phyloP scores from a whole-genome alignment of 2,797 vertebrate genomes.

The Spea hammondii region DNA sequence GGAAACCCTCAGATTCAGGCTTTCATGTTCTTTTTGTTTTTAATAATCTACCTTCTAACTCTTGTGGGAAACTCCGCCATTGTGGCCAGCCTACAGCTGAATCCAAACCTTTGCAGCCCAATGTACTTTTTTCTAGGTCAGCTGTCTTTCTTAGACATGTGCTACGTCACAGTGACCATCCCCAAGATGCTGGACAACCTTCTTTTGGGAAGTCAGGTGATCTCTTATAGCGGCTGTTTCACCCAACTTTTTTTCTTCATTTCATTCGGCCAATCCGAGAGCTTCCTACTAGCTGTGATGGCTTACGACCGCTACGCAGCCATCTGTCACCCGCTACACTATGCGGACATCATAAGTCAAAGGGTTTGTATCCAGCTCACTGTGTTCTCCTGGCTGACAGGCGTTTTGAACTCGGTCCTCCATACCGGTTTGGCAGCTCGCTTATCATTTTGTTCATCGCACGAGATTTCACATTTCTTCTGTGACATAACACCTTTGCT shows the following conservation, averaged over 20 bases:
- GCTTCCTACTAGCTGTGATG: constrained; percentile 24
- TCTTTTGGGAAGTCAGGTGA: neutral
- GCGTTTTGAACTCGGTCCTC: constrained; percentile 15
- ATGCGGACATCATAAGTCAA: constrained; percentile 6
- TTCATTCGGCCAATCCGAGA: constrained; percentile 23
- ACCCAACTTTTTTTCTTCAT: constrained; percentile 39
- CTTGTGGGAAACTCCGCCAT: constrained; percentile 10
- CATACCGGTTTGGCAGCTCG: constrained; percentile 17
- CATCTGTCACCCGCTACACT: constrained; percentile 20
- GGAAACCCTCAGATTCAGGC: neutral
- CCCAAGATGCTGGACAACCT: constrained; percentile 30
- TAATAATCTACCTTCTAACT: constrained; percentile 6
- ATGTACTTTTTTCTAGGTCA: constrained; percentile 28
- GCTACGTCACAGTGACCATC: constrained; percentile 20
- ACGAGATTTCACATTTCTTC: constrained; percentile 19
- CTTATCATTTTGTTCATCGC: constrained; percentile 20
- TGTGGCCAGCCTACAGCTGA: neutral
- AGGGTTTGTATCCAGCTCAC: neutral
- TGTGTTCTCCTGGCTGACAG: constrained; percentile 1
- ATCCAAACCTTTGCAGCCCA: neutral
- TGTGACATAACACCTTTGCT: constrained; percentile 34
- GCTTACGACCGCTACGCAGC: constrained; percentile 10
- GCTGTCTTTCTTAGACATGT: constrained; percentile 31
- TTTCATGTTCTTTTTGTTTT: constrained; percentile 21
- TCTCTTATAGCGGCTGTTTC: constrained; percentile 18